Conservation (phyloP, 2,113 vertebrate species). For the Colinus virginianus region DNA sequence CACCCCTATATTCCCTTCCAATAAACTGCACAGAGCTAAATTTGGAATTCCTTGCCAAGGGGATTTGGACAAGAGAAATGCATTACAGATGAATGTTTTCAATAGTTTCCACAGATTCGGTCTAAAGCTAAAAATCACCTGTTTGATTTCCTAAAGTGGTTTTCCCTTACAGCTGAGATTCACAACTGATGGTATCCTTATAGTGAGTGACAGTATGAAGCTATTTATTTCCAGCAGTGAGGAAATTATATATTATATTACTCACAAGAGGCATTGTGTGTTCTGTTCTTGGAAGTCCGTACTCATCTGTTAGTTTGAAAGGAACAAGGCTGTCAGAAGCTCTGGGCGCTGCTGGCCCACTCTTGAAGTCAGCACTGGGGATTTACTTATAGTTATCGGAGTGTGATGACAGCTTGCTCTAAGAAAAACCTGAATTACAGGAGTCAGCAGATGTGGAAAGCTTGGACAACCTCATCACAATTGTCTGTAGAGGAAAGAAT, state of each 20-base stretch:
- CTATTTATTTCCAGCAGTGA: slow-evolving; percentile 8
- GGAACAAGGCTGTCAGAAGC: neutral
- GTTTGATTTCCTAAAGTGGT: neutral
- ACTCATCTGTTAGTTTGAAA: neutral
- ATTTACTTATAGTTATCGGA: neutral
- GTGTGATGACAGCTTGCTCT: neutral
- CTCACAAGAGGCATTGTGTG: neutral
- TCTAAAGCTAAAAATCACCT: slow-evolving; percentile 16
- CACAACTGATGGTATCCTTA: neutral
- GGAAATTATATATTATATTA: slow-evolving; percentile 8
- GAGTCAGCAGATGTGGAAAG: neutral
- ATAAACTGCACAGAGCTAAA: neutral
- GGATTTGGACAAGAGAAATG: neutral
- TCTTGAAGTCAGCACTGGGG: neutral
- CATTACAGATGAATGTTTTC: neutral
- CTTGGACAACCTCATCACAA: neutral
- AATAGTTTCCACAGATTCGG: neutral
- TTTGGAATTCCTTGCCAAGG: neutral
- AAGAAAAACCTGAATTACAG: neutral
- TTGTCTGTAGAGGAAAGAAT: slow-evolving; percentile 20
- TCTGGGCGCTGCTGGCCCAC: neutral
- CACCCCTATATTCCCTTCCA: neutral
- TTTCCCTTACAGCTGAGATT: slow-evolving; percentile 19
- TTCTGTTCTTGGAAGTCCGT: neutral
- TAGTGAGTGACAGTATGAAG: neutral